Evolutionary conservation across 2,113 vertebrate species (phyloP), one percentile per base, ranked within the genome.

Genomic region (Proteles cristata): DNA sequence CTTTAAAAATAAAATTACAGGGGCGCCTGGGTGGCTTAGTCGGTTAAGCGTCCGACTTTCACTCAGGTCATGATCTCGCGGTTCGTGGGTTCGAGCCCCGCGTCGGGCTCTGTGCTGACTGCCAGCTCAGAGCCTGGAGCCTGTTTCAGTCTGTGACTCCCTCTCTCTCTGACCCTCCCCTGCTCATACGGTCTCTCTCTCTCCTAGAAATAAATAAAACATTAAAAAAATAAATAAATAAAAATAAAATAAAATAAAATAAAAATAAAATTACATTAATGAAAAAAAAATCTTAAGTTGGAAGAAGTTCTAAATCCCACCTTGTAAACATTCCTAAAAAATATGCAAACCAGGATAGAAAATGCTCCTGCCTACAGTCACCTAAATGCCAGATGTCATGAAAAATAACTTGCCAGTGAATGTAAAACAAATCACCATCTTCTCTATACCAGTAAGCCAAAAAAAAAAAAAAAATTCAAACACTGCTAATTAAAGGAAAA

Each of bases 341-440:
- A 81, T 93, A 55, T 23, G 39, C 26, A 95, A 55, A 83, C 90
- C 31, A 76, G 33, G 93, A 61, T 45, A 25, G 17, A 84, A 96
- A 94, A 79, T 74, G 31, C 35, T 86, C 33, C 11, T 82, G 15
- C 45, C 66, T 87, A 61, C 6, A 71, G 35, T 94, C 31, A 94
- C 10, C 7, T 63, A 83, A 87, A 61, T 50, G 21, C 26, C 21
- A n/a, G 2, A 84, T 79, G 90, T 74, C 43, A 74, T 74, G 45
- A 93, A 97, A 84, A 89, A 21, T 26, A 93, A 79, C 21, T 50
- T 93, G 68, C 23, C 61, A 77, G 80, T 43, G 61, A 85, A 45
- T 35, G 5, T 61, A 79, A 88, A 39, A 65, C 11, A 28, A 39
- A 82, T 19, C 9, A 16, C 10, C 35, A 94, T 71, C 58, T 69